Percentiles rank a stretch among this genome's conserved stretches.
Evolutionary conservation across 2,888 invertebrate genomes (phyloP).

Genomic region (Luperina nickerlii): DNA sequence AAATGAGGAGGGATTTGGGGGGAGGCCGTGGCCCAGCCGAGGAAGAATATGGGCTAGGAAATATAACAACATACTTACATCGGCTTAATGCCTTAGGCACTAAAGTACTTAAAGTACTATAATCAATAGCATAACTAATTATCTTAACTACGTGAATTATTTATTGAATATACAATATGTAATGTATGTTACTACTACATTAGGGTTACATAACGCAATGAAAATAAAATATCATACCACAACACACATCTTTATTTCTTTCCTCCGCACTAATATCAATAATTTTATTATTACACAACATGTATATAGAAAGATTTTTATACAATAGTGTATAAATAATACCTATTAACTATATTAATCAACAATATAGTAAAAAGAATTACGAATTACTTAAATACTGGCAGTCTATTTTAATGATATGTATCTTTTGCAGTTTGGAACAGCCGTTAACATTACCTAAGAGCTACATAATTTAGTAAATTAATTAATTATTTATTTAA

Average conservation of each 20-base stretch:
- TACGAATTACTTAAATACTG: constrained; percentile 85
- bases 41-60: not conserved
- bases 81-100: not conserved
- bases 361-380: constrained; percentile 89
- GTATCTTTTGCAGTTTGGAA: constrained; percentile 90
- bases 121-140: too few species aligned
- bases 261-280: constrained; percentile 80
- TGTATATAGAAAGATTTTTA: constrained; percentile 90
- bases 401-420: constrained; percentile 90
- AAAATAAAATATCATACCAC: constrained; percentile 76
- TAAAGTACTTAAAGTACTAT: not conserved
- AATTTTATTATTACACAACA: constrained; percentile 89
- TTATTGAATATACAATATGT: too few species aligned
- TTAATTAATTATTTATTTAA: constrained; percentile 38
- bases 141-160: too few species aligned
- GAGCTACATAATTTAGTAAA: constrained; percentile 65
- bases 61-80: too few species aligned
- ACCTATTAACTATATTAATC: constrained; percentile 86
- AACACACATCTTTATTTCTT: constrained; percentile 89
- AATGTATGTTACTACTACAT: not conserved
- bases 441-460: constrained; percentile 82
- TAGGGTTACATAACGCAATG: constrained; percentile 1
- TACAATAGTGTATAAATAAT: constrained; percentile 90
- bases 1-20: too few species aligned
- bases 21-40: not conserved